Evolutionary conservation across 2,888 invertebrate species (phyloP).

Genomic region (Pantelozetes paolii): DNA sequence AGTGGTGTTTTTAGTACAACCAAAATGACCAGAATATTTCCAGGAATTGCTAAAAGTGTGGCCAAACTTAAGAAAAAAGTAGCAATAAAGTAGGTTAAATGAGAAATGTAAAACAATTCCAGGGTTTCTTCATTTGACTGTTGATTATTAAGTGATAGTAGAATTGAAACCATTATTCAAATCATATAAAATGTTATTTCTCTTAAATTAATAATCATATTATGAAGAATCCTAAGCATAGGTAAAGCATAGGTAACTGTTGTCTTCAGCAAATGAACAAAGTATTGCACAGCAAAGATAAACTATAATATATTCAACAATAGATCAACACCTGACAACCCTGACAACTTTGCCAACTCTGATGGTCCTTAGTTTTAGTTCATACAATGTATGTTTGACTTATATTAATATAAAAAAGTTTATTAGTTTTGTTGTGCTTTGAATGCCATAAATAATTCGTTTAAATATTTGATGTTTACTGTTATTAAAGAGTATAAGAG

Average conservation of each 20-base stretch:
- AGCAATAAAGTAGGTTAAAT: background rate
- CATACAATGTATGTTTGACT: slow-evolving; percentile 8
- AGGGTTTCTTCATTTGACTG: background rate
- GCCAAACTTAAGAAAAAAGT: slow-evolving; percentile 14
- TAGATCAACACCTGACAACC: slow-evolving; percentile 14
- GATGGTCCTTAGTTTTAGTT: background rate
- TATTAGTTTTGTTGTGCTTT: slow-evolving; percentile 20
- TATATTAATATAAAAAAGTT: slow-evolving; percentile 25
- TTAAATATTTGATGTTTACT: slow-evolving; percentile 28
- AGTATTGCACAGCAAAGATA: no score
- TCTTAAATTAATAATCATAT: no score
- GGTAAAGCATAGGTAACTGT: no score
- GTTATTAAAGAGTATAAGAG: slow-evolving; percentile 21
- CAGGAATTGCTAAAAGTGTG: slow-evolving; percentile 33
- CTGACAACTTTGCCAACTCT: background rate
- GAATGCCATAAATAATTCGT: slow-evolving; percentile 29
- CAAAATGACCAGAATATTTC: slow-evolving; percentile 39
- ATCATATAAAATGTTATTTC: no score
- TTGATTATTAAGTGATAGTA: background rate
- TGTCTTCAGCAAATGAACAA: no score
- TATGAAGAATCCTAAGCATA: no score
- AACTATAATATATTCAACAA: no score
- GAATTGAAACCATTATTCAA: slow-evolving; percentile 14
- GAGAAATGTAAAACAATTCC: slow-evolving; percentile 7
- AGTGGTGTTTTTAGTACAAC: slow-evolving; percentile 37